These are phyloP conservation scores for Ferrisia virgata DNA, from an alignment of 2,888 invertebrate species.

Conservation along the genomic window DNA sequence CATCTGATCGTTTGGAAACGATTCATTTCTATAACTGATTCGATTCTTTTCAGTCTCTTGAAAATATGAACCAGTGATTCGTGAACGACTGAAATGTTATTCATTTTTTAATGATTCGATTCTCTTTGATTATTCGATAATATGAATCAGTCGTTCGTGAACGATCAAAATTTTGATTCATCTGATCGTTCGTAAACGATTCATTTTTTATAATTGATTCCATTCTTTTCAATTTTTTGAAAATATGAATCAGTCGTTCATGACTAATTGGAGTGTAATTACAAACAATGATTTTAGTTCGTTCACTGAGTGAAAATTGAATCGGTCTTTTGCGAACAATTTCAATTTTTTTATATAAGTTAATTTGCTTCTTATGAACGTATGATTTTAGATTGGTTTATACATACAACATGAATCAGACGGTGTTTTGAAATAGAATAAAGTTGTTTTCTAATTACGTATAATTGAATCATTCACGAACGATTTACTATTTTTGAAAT, in stretches of 20 bases:
- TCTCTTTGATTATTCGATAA: neutral
- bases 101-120: neutral
- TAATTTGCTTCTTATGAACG: too few relatives aligned
- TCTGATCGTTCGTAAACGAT: neutral
- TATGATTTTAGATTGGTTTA: too few relatives aligned
- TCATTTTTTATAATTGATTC: neutral
- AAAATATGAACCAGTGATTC: neutral
- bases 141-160: neutral
- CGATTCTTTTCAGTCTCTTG: neutral
- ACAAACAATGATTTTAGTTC: too few relatives aligned
- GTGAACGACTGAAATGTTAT: neutral
- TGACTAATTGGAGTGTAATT: neutral
- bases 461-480: neutral
- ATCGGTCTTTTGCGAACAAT: neutral
- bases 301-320: neutral
- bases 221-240: too few relatives aligned
- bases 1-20: neutral
- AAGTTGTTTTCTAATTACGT: too few relatives aligned
- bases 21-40: neutral
- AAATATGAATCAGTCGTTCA: neutral
- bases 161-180: neutral
- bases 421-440: too few relatives aligned
- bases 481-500: neutral
- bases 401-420: too few relatives aligned
- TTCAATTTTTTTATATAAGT: too few relatives aligned